Evolutionary conservation across 2,797 vertebrate genomes (phyloP).

Genomic region (Ptychobarbus kaznakovi): DNA sequence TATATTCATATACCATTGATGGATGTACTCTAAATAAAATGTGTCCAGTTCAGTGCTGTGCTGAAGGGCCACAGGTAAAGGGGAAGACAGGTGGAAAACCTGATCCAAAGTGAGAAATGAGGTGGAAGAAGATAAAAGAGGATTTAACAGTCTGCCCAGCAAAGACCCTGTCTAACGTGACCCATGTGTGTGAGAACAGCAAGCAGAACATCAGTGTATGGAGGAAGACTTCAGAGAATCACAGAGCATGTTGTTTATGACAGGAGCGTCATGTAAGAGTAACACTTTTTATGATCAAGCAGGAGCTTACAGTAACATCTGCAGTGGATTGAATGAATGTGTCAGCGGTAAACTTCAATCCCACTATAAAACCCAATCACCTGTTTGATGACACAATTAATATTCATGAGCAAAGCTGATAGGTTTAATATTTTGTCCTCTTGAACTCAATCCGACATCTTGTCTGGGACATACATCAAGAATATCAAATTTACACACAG

Average conservation of each 20-base stretch:
- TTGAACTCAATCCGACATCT: background rate
- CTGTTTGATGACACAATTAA: background rate
- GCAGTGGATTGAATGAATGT: background rate
- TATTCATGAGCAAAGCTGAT: conserved; percentile 21
- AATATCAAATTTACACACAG: background rate
- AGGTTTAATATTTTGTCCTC: background rate
- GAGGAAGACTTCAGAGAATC: background rate
- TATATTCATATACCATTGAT: background rate
- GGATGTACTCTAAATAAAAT: background rate
- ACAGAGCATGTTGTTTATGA: background rate
- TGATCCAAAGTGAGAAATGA: background rate
- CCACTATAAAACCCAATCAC: background rate
- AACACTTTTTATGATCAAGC: background rate
- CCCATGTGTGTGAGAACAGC: background rate
- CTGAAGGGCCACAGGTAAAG: background rate
- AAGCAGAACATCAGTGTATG: background rate
- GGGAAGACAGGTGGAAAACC: conserved; percentile 14
- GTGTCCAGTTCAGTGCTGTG: background rate
- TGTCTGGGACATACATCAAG: background rate
- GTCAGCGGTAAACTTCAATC: background rate
- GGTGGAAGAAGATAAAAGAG: conserved; percentile 15
- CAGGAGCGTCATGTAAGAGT: background rate
- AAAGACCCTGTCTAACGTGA: background rate
- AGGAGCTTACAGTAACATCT: background rate
- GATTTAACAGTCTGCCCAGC: background rate